phyloP scores from a whole-genome alignment of 2,113 vertebrate genomes.

The Zapus hudsonius region DNA sequence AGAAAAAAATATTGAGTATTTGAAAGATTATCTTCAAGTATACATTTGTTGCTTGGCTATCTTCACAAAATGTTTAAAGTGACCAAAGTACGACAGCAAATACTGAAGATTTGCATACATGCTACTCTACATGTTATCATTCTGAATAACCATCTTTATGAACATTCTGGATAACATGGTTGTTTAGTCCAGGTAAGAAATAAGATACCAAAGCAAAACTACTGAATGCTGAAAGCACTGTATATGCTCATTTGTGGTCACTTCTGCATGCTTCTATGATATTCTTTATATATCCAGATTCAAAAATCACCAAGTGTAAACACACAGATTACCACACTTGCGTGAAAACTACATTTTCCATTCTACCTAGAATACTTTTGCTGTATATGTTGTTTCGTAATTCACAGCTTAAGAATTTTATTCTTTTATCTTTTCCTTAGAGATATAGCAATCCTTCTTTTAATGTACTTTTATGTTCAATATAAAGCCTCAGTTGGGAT shows the following conservation, averaged over 20 bases:
- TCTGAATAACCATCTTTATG: neutral
- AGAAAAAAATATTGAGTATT: neutral
- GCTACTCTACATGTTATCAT: neutral
- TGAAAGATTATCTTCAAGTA: neutral
- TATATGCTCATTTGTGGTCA: neutral
- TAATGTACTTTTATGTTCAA: conserved; percentile 70
- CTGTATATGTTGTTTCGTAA: conserved; percentile 52
- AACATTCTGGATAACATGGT: neutral
- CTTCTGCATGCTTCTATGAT: conserved; percentile 29
- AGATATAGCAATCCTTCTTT: conserved; percentile 62
- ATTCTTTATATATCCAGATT: neutral
- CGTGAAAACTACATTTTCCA: conserved; percentile 38
- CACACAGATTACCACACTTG: conserved; percentile 29
- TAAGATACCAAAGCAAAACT: neutral
- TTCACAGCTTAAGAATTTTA: conserved; percentile 66
- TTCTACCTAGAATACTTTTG: conserved; percentile 62
- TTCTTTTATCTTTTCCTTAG: conserved; percentile 69
- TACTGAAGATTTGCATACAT: neutral
- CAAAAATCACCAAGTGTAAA: neutral
- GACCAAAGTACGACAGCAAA: neutral
- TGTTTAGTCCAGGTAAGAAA: neutral
- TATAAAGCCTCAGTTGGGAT: conserved; percentile 67
- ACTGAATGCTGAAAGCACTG: neutral
- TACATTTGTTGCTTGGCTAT: neutral
- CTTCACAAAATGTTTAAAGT: neutral